Base-by-base conservation (phyloP, 2,888 invertebrate species). In the Meloe dianella region DNA sequence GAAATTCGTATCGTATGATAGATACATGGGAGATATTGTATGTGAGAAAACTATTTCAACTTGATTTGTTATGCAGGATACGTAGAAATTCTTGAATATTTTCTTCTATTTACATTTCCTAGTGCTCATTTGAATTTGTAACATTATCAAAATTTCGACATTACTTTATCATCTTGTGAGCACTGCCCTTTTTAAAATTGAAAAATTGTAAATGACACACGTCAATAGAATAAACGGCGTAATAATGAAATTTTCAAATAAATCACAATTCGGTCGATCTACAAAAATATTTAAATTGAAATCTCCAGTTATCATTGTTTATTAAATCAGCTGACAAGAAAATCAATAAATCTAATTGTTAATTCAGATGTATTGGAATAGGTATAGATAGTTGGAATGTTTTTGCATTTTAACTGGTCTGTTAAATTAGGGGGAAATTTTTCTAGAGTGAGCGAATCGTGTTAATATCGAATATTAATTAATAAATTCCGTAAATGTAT, bases 391-490 rank as follows among this genome's bases (percentile, higher is more conserved):
- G 20, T 56, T 30, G 58, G 24, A 14, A 27, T 14, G 41, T 27
- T 29, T 12, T 60, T 54, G 30, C 22, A 12, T 57, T n/a, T 7
- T 41, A 27, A 58, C 35, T 62, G 59, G 47, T 41, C 51, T 62
- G 59, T 20, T 59, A 56, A 64, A 64, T 62, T 60, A 24, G 54
- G 57, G 60, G 27, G 64, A 65, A 65, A 65, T 60, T 62, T n/a
- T 57, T 17, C 51, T 9, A 20, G 27, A 54, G 38, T 30, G 41
- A 32, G 22, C 9, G 17, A 41, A 51, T 58, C 41, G 58, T 54
- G 41, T 66, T 66, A 71, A 66, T 69, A 71, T 71, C 69, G 67
- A 71, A 68, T 68, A 68, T 71, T 66, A 67, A 71, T 71, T 69
- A 68, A 67, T 67, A 71, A 71, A 67, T 69, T 67, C 65, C 41